phyloP scores from a whole-genome alignment of 2,797 vertebrate species.

The Tenualosa thibaudeaui region DNA sequence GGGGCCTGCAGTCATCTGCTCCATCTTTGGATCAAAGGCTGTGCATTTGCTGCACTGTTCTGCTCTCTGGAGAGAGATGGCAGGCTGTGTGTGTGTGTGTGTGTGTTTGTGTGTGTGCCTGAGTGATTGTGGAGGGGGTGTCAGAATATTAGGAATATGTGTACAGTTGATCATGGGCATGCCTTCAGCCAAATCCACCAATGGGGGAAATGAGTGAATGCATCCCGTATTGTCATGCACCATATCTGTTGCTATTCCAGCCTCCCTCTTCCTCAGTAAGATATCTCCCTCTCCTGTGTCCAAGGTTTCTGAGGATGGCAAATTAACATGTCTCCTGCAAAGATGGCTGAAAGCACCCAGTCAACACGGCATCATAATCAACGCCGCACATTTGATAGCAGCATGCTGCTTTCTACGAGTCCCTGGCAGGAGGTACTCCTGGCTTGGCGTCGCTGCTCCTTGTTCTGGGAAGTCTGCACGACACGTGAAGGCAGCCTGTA shows the following conservation, averaged over 20 bases:
- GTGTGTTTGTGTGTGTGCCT: slow-evolving; percentile 23
- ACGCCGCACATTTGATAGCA: background rate
- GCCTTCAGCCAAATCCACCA: background rate
- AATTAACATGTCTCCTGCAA: background rate
- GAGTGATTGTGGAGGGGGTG: background rate
- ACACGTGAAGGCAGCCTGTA: background rate
- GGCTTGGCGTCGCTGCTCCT: background rate
- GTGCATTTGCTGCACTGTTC: slow-evolving; percentile 29
- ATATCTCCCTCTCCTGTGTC: background rate
- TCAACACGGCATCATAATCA: background rate
- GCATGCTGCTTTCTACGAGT: background rate
- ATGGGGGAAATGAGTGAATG: background rate
- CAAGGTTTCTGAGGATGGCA: background rate
- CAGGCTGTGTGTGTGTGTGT: background rate
- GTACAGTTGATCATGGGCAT: background rate
- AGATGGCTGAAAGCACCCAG: background rate
- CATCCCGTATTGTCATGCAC: background rate
- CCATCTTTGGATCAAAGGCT: slow-evolving; percentile 50
- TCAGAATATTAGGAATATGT: slow-evolving; percentile 4
- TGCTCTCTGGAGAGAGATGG: slow-evolving; percentile 10
- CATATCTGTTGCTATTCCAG: background rate
- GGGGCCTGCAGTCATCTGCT: slow-evolving; percentile 42
- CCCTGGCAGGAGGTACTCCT: background rate
- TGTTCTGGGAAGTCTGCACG: background rate
- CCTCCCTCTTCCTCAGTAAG: background rate